Conservation (phyloP, 2,113 vertebrate genomes). For the Hemichromis elongatus region DNA sequence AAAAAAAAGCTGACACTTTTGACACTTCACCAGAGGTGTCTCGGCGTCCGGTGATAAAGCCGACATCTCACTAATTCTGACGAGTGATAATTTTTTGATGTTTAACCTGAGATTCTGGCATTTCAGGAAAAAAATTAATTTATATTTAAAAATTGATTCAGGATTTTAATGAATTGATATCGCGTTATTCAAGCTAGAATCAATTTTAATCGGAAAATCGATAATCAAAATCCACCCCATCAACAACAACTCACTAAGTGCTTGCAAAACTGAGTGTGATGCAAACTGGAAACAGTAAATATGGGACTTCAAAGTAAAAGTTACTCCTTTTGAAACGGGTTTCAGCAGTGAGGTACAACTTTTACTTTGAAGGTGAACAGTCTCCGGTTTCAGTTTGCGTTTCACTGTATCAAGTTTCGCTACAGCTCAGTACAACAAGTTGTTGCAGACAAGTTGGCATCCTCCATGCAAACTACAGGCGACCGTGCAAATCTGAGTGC, state of each 20-base stretch:
- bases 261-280: background rate
- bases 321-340: background rate
- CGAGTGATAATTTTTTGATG: too few species aligned
- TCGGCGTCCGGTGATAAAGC: too few species aligned
- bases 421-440: background rate
- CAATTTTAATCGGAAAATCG: too few species aligned
- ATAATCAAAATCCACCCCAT: too few species aligned
- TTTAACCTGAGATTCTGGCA: too few species aligned
- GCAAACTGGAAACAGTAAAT: background rate
- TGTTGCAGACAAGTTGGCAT: background rate
- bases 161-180: too few species aligned
- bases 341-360: background rate
- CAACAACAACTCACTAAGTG: background rate
- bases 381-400: rapidly evolving
- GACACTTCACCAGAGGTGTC: too few species aligned
- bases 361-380: background rate
- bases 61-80: too few species aligned
- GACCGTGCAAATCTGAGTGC: background rate
- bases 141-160: too few species aligned
- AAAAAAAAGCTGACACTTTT: too few species aligned
- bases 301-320: background rate
- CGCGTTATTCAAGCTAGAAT: too few species aligned
- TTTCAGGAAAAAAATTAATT: too few species aligned
- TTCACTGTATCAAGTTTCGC: background rate
- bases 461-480: background rate